Percentiles rank a stretch among this genome's conserved stretches.
phyloP scores from a whole-genome alignment of 1,140 invertebrate genomes.

The Ganaspis sp. region DNA sequence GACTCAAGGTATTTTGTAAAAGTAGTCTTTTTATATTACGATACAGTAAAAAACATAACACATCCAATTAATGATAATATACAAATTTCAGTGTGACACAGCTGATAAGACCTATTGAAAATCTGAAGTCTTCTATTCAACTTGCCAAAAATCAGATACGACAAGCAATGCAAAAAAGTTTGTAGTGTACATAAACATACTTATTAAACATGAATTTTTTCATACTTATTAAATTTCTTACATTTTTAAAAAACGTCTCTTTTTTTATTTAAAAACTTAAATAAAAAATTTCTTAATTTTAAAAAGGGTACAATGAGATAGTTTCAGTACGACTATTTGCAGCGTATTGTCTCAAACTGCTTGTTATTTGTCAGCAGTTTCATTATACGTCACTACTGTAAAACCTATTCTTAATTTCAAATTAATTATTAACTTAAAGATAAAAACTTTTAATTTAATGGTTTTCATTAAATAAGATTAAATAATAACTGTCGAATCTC shows the following conservation, averaged over 20 bases:
- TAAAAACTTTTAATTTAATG: not conserved
- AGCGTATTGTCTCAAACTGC: no score
- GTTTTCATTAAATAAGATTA: constrained; percentile 35
- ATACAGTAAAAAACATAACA: constrained; percentile 34
- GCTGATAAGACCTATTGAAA: constrained; percentile 61
- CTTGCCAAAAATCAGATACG: constrained; percentile 65
- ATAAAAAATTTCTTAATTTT: constrained; percentile 30
- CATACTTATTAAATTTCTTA: no score
- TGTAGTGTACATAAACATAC: constrained; percentile 1
- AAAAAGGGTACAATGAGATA: constrained; percentile 4
- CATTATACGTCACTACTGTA: constrained; percentile 16
- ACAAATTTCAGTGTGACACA: constrained; percentile 59
- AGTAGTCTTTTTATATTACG: constrained; percentile 32
- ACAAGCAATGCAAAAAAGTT: constrained; percentile 56
- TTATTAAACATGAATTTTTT: no score
- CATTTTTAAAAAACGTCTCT: constrained; percentile 37
- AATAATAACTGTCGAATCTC: constrained; percentile 66
- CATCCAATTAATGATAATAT: constrained; percentile 25
- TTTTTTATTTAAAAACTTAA: constrained; percentile 47
- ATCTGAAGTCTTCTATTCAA: constrained; percentile 63
- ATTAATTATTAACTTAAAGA: constrained; percentile 19
- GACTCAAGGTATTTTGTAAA: constrained; percentile 56
- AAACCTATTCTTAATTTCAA: constrained; percentile 5
- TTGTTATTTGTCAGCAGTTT: no score
- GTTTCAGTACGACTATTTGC: no score